These are phyloP conservation scores for Caenorhabditis panamensis DNA, from an alignment of 2,888 invertebrate genomes.

Conservation along the genomic window DNA sequence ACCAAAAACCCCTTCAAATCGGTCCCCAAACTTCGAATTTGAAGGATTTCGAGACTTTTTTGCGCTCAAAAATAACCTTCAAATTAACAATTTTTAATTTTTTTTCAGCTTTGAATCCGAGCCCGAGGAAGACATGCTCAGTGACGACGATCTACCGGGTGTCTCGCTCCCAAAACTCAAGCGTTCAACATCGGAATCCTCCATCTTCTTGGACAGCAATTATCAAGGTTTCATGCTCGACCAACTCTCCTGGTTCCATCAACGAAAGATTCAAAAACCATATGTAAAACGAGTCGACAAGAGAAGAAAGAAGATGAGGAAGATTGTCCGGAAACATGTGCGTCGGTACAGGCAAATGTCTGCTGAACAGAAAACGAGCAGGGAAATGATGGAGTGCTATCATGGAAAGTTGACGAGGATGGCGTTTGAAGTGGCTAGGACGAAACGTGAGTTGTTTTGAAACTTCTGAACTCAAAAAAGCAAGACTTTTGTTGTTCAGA, in stretches of 20 bases:
- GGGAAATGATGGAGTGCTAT: slow-evolving; percentile 17
- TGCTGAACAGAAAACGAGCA: neutral
- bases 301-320: slow-evolving; percentile 18
- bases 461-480: too few species aligned
- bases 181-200: slow-evolving; percentile 4
- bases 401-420: neutral
- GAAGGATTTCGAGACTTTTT: too few species aligned
- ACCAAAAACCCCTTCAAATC: too few species aligned
- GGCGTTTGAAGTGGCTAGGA: neutral
- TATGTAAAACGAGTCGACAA: neutral
- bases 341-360: neutral
- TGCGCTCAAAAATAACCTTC: too few species aligned
- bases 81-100: neutral
- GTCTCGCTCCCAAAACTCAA: neutral
- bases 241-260: neutral
- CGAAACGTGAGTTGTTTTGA: neutral
- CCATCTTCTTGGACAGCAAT: neutral
- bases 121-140: neutral
- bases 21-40: too few species aligned
- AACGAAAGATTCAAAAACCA: neutral
- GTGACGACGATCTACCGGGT: neutral
- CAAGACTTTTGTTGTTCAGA: neutral
- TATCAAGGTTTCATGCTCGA: neutral
- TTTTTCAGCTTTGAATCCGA: slow-evolving; percentile 34
- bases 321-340: neutral